Evolutionary conservation across 2,888 invertebrate genomes (phyloP).

Genomic region (Patella depressa): DNA sequence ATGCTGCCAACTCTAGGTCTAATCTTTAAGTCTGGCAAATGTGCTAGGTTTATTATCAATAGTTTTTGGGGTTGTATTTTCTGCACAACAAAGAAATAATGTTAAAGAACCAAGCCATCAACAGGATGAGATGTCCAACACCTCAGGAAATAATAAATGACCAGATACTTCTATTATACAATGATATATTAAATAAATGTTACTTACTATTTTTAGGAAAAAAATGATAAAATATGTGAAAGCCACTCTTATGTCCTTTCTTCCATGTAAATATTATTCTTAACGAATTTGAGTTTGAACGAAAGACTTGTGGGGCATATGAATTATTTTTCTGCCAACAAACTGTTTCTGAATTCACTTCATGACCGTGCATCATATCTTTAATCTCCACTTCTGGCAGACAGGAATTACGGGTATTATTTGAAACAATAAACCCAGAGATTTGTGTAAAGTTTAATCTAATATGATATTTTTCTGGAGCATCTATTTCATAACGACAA

Average conservation of each 20-base stretch:
- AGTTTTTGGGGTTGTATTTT: no score
- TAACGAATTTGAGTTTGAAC: constrained; percentile 51
- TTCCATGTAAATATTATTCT: constrained; percentile 54
- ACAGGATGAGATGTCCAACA: no score
- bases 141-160: no score
- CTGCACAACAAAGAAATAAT: no score
- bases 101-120: no score
- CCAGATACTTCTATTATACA: no score
- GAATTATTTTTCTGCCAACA: constrained; percentile 47
- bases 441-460: constrained; percentile 38
- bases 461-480: constrained; percentile 26
- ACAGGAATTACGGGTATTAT: constrained; percentile 25
- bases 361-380: constrained; percentile 29
- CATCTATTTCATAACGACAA: constrained; percentile 34
- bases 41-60: no score
- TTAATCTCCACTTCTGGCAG: constrained; percentile 48
- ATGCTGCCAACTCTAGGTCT: no score
- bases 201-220: constrained; percentile 4
- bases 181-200: no score
- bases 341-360: constrained; percentile 35
- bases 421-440: constrained; percentile 17
- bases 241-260: constrained; percentile 38
- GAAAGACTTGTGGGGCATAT: constrained; percentile 57
- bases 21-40: no score
- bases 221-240: constrained; percentile 7